Base-by-base conservation (phyloP, 2,797 vertebrate species). In the Lepilemur ruficaudatus region DNA sequence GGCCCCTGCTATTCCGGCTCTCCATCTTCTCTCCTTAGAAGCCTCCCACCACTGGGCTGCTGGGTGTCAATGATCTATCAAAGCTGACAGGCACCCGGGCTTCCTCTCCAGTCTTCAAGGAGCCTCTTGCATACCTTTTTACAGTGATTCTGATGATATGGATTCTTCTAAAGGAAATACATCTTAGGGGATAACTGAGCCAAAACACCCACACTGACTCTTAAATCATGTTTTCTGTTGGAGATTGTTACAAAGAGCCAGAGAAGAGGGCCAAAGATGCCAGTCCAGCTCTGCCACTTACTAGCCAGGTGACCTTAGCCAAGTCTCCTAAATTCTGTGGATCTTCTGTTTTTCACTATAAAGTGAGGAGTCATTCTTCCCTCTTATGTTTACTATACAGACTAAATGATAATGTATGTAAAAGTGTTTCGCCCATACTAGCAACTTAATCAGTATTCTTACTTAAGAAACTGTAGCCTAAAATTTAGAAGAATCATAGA, bases 61-160 rank as follows among this genome's bases (percentile, higher is more conserved):
- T 88, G 93, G 25, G 59, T 92, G 82, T 97, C 91, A 98, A 97
- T 98, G 1, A 98, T 98, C 98, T 97, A 98, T 93, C 69, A 46
- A 50, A 0, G 0, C 75, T 72, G 8, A 55, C 18, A 83, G 92
- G 89, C 4, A 0, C 0, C 7, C 0, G 0, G 20, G 43, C 32
- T 43, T 78, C 48, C 70, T 86, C 35, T 48, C 20, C 46, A 23
- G 25, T 46, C 82, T 83, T 75, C 78, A 43, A 23, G 89, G 25
- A 92, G 35, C 38, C 67, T 50, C 65, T 69, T 65, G 22, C 8
- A 20, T 65, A 28, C 35, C 3, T 57, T 81, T 80, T 87, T 69
- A 48, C 23, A 89, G 22, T 4, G 22, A 59, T 63, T 75, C 43
- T 50, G 20, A 43, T 38, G 70, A 89, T 38, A 13, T 4, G 4